Base-by-base conservation (phyloP, 1,140 invertebrate genomes). In the Hycleus phaleratus region DNA sequence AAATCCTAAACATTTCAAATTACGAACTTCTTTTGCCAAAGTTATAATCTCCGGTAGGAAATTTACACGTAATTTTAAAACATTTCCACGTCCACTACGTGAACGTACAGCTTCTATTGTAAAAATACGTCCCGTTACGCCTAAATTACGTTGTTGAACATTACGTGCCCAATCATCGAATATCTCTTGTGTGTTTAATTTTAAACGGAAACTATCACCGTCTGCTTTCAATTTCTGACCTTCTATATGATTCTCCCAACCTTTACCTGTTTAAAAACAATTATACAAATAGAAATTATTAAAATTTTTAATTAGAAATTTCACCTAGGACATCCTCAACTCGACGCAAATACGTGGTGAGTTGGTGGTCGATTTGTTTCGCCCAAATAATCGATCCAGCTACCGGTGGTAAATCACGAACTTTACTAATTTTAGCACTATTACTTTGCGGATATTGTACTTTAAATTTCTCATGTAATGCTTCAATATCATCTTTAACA, bases 171-270 rank as follows among this genome's bases (percentile, higher is more conserved):
- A 99, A 65, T 98, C 95, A 68, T 98, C 95, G 74, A 98, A 98
- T 45, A 99, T 92, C 69, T 95, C 91, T 71, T 93, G 87, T 4
- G 96, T 98, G 65, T 96, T 95, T 2, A 98, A 76, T 75, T 99
- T 98, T 39, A 91, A 75, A 26, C 94, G 85, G 75, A 99, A 99
- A 75, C 93, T 97, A 67, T 99, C 97, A 8, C 95, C 95, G 74
- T 98, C 95, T 6, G 87, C 90, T 78, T 99, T 99, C 43, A 99
- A 76, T 73, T 98, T 97, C 72, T 98, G 94, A 47, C 97, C 97
- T 75, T 99, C 97, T 26, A 98, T 95, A 73, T 99, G 95, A 69
- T 94, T 96, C 74, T 98, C 95, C 97, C 97, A 99, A 38, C 94
- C 95, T 77, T 97, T 96, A 9, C 94, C 86, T 87, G 46, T 46